Evolutionary conservation across 2,797 vertebrate genomes (phyloP).

Genomic region (Alca torda): DNA sequence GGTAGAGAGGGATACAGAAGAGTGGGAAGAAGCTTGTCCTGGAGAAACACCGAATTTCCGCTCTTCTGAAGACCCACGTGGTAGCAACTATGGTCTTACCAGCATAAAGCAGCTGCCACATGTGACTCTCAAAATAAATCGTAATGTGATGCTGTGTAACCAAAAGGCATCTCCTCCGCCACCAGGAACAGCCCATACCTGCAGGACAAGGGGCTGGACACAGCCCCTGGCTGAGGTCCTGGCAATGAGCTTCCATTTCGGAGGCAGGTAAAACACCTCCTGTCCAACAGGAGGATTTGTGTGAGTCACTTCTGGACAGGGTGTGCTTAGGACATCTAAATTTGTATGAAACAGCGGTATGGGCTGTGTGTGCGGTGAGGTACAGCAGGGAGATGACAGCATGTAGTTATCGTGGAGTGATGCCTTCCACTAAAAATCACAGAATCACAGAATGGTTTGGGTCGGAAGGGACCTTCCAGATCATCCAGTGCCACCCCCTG

Average conservation of each 20-base stretch:
- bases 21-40: not conserved
- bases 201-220: not conserved
- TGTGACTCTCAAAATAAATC: not conserved
- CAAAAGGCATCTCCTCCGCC: not conserved
- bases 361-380: not conserved
- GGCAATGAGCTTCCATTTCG: not conserved
- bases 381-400: not conserved
- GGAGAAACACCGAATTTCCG: not conserved
- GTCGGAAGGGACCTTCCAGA: not conserved
- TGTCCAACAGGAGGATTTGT: not conserved
- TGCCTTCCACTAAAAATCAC: not conserved
- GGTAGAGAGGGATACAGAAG: not conserved
- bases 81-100: not conserved
- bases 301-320: not conserved
- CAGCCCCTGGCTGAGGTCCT: not conserved
- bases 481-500: not conserved
- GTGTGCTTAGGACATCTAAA: not conserved
- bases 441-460: not conserved
- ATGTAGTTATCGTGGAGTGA: not conserved
- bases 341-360: not conserved
- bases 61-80: not conserved
- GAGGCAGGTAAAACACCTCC: not conserved
- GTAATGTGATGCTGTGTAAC: fast-evolving
- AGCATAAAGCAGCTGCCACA: not conserved
- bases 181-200: not conserved